A percentile compares a stretch with the other conserved stretches of the same genome.
Conservation (phyloP, 2,113 vertebrate species). For the Mystacornis crossleyi region DNA sequence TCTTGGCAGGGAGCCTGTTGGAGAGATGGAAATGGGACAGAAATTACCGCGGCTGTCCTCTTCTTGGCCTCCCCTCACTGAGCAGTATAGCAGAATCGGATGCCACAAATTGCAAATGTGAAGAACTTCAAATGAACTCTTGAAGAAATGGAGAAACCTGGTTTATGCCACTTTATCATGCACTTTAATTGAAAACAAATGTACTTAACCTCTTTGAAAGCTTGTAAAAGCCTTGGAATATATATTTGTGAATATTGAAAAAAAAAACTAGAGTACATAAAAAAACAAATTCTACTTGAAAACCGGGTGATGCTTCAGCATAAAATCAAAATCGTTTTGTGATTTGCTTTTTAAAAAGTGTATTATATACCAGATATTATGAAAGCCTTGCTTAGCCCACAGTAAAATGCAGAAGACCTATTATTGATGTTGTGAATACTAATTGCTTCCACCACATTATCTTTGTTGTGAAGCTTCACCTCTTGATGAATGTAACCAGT, state of each 20-base stretch:
- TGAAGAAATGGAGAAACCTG: not conserved
- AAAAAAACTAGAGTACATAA: not conserved
- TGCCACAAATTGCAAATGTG: not conserved
- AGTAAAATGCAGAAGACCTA: not conserved
- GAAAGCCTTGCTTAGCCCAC: not conserved
- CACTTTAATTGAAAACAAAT: not conserved
- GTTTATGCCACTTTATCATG: not conserved
- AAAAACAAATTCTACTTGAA: fast-evolving
- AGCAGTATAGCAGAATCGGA: fast-evolving
- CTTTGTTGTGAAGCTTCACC: conserved; percentile 7
- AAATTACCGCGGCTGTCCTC: not conserved
- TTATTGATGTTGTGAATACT: not conserved
- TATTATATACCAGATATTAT: not conserved
- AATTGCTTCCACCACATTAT: conserved; percentile 8
- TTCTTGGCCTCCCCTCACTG: not conserved
- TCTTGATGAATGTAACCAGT: not conserved
- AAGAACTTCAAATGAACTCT: not conserved
- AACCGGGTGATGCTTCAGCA: not conserved
- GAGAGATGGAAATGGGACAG: not conserved
- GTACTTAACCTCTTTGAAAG: not conserved
- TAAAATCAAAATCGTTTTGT: not conserved
- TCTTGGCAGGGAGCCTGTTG: not conserved
- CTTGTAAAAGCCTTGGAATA: not conserved
- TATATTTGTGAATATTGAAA: not conserved
- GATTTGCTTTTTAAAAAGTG: fast-evolving